Conservation (phyloP, 1,140 invertebrate genomes). For the Melanaphis sacchari region DNA sequence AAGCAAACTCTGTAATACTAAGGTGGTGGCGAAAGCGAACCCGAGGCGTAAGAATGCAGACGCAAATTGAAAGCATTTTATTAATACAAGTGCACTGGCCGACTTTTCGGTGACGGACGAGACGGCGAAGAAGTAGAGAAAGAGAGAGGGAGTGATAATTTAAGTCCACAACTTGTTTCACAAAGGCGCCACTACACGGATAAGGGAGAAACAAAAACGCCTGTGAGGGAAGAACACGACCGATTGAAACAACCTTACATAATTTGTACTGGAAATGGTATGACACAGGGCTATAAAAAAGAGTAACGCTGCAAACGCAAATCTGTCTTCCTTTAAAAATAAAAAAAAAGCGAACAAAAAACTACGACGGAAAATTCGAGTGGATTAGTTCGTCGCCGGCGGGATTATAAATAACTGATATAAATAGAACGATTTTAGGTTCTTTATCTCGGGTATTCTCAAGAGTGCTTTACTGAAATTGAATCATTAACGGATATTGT, state of each 20-base stretch:
- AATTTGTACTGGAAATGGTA: background rate
- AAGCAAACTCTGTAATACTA: background rate
- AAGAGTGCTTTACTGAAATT: background rate
- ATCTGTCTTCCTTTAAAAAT: background rate
- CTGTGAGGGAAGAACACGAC: background rate
- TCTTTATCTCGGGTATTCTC: background rate
- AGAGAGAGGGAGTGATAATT: background rate
- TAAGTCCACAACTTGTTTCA: background rate
- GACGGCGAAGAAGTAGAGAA: background rate
- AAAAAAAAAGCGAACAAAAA: background rate
- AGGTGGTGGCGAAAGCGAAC: background rate
- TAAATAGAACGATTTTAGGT: background rate
- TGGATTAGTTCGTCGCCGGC: background rate
- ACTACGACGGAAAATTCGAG: background rate
- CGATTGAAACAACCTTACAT: background rate
- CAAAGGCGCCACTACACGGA: background rate
- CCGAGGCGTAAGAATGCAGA: background rate
- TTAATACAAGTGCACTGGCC: background rate
- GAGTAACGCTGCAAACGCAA: background rate
- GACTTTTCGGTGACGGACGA: background rate
- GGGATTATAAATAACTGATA: background rate
- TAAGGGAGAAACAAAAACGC: background rate
- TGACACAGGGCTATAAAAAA: background rate
- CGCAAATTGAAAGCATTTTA: background rate
- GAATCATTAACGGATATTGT: slow-evolving; percentile 28